Evolutionary conservation across 2,888 invertebrate genomes (phyloP), one percentile per base, ranked within the genome.

Genomic region (Philaethria dido): DNA sequence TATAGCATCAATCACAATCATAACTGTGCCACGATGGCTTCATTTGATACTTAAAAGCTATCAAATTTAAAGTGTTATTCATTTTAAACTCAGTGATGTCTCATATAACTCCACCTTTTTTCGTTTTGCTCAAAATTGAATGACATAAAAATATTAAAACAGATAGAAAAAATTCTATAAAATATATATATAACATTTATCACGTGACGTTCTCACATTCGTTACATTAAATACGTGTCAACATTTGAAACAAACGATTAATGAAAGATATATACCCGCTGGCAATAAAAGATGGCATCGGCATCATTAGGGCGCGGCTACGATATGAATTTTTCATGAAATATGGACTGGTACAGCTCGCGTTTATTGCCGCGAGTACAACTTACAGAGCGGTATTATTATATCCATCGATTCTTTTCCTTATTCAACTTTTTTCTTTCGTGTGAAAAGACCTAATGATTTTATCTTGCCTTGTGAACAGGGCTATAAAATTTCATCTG

Each of bases 251-350:
- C 83, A 82, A 82, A 83, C 81, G 83, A 86, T 89, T 88, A 87
- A 86, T 88, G 86, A 88, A 87, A 87, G 84, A 86, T 87, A 86
- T 85, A 85, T 87, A 82, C 81, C 80, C 78, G 77, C 77, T 77
- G 83, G 87, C 85, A 86, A 87, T 89, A 88, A 89, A 87, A 88
- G 85, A 86, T 85, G 86, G 84, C 83, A 85, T 86, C 85, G 78
- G 81, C 88, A 85, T 92, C 90, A 90, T 92, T 92, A 92, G 88
- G 85, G 80, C 78, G 78, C 80, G 76, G 79, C 80, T 81, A 80
- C 80, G 83, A 80, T 87, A 91, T 91, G 91, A 91, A 91, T 92
- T 89, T 92, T 92, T 92, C 91, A 91, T 92, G 89, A 89, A 87
- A 89, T 89, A 89, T 89, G 82, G 80, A 79, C 83, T 80, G 80